A percentile compares a stretch with the other conserved stretches of the same genome.
Conservation (phyloP, 2,888 invertebrate species). For the Orchestes rusci region DNA sequence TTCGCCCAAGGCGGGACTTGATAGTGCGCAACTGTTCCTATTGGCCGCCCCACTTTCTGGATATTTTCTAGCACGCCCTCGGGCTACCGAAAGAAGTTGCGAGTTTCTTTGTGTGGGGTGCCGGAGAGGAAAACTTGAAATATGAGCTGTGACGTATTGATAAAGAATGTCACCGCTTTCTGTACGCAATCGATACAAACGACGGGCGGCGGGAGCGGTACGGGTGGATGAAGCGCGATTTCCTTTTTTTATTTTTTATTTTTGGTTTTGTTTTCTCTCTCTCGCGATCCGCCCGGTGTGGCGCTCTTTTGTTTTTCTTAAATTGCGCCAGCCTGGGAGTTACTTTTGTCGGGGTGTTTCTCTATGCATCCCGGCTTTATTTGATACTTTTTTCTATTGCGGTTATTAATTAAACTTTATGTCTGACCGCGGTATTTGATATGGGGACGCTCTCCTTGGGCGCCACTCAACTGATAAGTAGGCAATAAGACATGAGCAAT, state of each 20-base stretch:
- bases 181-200: constrained; percentile 48
- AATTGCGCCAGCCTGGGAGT: constrained; percentile 25
- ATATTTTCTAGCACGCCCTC: constrained; percentile 36
- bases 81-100: constrained; percentile 44
- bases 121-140: constrained; percentile 47
- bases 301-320: constrained; percentile 27
- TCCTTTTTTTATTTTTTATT: constrained; percentile 21
- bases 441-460: too few relatives aligned
- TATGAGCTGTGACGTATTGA: constrained; percentile 52
- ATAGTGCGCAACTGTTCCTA: constrained; percentile 43
- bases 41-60: constrained; percentile 38
- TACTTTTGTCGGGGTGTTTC: constrained; percentile 26
- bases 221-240: constrained; percentile 23
- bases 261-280: constrained; percentile 25
- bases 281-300: constrained; percentile 19
- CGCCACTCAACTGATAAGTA: too few relatives aligned
- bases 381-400: constrained; percentile 20
- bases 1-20: constrained; percentile 38
- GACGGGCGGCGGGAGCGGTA: constrained; percentile 37
- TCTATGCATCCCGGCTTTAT: constrained; percentile 18
- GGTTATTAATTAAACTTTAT: constrained; percentile 25
- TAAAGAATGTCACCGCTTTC: constrained; percentile 63
- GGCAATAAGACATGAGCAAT: too few relatives aligned
- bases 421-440: too few relatives aligned
- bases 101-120: constrained; percentile 55